Evolutionary conservation across 2,888 invertebrate species (phyloP).

Genomic region (Mesopsocus fuscifrons): DNA sequence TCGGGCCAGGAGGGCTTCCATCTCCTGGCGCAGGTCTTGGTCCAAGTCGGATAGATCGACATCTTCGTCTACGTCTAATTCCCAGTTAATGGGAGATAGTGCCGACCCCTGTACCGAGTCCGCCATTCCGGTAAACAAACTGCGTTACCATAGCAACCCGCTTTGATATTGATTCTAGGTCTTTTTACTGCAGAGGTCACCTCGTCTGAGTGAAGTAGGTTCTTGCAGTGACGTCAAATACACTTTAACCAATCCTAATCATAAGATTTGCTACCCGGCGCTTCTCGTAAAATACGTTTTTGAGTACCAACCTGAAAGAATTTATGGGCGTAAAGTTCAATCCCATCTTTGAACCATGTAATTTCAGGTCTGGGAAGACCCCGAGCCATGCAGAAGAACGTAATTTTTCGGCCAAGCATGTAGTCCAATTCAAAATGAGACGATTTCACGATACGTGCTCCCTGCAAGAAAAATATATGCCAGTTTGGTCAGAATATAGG

Average conservation of each 20-base stretch:
- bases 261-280: too few species aligned
- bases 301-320: conserved; percentile 47
- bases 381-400: conserved; percentile 53
- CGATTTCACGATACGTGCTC: conserved; percentile 46
- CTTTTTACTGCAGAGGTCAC: too few species aligned
- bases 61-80: too few species aligned
- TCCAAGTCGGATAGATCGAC: background rate
- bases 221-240: too few species aligned
- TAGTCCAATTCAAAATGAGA: conserved; percentile 55
- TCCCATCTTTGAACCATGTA: conserved; percentile 59
- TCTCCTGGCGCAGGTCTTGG: background rate
- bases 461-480: conserved; percentile 33
- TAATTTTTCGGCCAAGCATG: conserved; percentile 53
- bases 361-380: conserved; percentile 53
- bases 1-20: background rate
- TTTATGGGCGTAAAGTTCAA: conserved; percentile 49
- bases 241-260: too few species aligned
- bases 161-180: too few species aligned
- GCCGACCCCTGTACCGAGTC: too few species aligned
- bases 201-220: too few species aligned
- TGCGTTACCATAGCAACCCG: too few species aligned
- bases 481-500: background rate
- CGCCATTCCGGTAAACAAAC: too few species aligned
- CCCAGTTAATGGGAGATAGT: too few species aligned
- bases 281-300: too few species aligned